These are phyloP conservation scores for Argyrosomus regius DNA, from an alignment of 2,797 vertebrate species.

Conservation along the genomic window DNA sequence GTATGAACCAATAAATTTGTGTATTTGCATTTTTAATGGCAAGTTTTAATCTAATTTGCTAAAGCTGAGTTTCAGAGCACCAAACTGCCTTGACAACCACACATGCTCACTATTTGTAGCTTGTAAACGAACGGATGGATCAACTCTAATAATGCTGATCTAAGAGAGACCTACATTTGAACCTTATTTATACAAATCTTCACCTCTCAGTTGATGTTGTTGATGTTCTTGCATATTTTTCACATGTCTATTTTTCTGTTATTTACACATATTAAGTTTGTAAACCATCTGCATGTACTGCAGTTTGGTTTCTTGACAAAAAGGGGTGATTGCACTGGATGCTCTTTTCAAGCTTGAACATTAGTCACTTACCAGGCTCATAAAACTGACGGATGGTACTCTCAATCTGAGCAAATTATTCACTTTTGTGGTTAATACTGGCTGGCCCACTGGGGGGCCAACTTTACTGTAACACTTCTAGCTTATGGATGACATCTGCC, in stretches of 20 bases:
- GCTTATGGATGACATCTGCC: background rate
- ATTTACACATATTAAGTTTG: conserved; percentile 21
- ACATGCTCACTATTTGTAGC: background rate
- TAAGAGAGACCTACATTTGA: conserved; percentile 4
- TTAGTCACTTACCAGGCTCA: background rate
- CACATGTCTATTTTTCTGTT: background rate
- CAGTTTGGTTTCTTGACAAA: conserved; percentile 15
- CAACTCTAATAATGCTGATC: background rate
- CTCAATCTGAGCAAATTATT: background rate
- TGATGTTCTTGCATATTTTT: background rate
- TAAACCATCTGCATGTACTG: conserved; percentile 7
- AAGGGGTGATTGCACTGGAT: conserved; percentile 48
- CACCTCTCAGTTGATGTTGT: background rate
- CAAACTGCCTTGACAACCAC: background rate
- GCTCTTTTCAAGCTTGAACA: background rate
- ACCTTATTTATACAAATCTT: background rate
- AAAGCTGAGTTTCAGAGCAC: background rate
- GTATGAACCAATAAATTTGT: background rate
- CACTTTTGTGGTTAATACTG: background rate
- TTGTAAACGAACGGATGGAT: background rate
- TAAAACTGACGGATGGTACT: no score
- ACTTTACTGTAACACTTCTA: background rate
- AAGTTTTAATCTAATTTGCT: background rate
- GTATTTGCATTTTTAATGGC: background rate
- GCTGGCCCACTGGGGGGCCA: no score